A percentile compares a stretch with the other conserved stretches of the same genome.
Evolutionary conservation across 2,113 vertebrate species (phyloP).

Genomic region (Varanus salvator): DNA sequence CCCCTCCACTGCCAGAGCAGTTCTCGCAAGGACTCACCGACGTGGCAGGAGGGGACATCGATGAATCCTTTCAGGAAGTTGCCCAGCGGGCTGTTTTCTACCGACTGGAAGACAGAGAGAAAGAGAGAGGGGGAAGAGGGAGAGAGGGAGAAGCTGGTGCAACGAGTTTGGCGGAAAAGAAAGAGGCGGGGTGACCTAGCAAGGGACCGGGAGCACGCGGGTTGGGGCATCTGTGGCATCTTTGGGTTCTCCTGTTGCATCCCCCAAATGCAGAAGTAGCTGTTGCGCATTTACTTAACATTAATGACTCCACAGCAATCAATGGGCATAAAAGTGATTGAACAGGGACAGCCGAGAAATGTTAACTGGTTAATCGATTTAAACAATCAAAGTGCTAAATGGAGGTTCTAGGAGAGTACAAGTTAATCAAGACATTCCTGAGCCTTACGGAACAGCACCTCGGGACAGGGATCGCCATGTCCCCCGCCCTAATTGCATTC

Average conservation of each 20-base stretch:
- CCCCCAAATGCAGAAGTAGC: background rate
- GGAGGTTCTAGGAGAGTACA: background rate
- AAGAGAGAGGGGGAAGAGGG: background rate
- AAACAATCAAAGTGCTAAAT: background rate
- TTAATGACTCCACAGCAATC: background rate
- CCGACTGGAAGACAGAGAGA: conserved; percentile 75
- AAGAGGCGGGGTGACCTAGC: no score
- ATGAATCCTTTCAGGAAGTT: conserved; percentile 94
- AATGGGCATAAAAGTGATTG: background rate
- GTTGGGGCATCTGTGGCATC: background rate
- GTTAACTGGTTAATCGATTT: background rate
- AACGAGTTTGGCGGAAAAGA: background rate
- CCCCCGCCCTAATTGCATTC: background rate
- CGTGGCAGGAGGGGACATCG: conserved; percentile 95
- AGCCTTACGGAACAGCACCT: background rate
- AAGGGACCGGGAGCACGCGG: background rate
- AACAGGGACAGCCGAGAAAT: background rate
- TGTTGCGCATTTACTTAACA: background rate
- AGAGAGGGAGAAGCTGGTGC: background rate
- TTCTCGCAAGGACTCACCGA: conserved; percentile 80
- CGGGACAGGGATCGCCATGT: background rate
- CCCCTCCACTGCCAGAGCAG: fast-evolving
- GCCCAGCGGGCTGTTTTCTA: conserved; percentile 96
- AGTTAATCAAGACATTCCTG: background rate
- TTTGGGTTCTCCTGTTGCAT: background rate